Base-by-base conservation (phyloP, 1,140 invertebrate genomes). In the Monomorium pharaonis region DNA sequence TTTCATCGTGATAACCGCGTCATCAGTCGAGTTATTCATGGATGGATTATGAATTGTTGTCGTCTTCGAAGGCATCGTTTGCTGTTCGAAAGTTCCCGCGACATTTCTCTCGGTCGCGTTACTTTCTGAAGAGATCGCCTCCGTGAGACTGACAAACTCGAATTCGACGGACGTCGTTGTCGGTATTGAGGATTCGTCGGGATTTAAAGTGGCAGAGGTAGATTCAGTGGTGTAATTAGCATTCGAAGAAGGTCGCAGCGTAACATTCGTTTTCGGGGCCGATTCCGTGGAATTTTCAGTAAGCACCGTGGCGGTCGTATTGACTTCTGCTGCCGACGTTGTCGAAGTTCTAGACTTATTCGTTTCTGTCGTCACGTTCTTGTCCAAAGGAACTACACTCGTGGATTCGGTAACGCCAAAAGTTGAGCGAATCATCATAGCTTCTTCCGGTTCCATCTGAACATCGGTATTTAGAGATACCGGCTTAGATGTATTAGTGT, bases 121-220 rank as follows among this genome's bases (percentile, higher is more conserved):
- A 1, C 14, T 42, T 16, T 3, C n/a, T 12, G 24, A 18, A 12
- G 56, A 49, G 0, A 60, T 67, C 0, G 88, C 56, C 0, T 94
- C 93, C 12, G 91, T 93, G 0, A 94, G 86, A 0, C 90, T 91
- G 6, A 94, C 87, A 63, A 95, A 94, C 37, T 94, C 92, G 83
- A 93, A 94, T 63, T 94, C 92, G 14, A 94, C 67, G 2, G 76
- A 86, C 0, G 92, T 89, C 0, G 92, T 92, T 1, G 89, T 84
- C 0, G 90, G 84, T 3, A 72, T 69, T 51, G 78, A 75, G 54
- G 9, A 85, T 87, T 90, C 86, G 16, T 84, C 78, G 2, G 69
- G 74, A 4, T 51, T 63, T 16, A 47, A 49, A n/a, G 83, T 80
- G 5, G 10, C n/a, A 1, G 67, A 58, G 4, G 56, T 37, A 30